Evolutionary conservation across 2,113 vertebrate genomes (phyloP), one percentile per base, ranked within the genome.

Genomic region (Crotalus horridus): DNA sequence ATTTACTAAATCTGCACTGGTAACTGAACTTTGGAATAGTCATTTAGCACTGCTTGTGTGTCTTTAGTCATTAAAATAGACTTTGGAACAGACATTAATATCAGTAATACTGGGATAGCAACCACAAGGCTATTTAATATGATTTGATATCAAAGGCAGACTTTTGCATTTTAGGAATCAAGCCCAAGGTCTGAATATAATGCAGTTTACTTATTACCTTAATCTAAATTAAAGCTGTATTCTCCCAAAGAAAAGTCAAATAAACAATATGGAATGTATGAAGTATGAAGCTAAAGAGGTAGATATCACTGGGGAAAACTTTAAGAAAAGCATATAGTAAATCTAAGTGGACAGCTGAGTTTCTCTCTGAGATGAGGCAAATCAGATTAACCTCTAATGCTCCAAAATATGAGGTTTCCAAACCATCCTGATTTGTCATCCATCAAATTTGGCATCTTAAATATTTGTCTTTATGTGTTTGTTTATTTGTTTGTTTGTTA

Each of bases 381-480:
- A 93, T 94, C 91, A 95, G 89, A 96, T 96, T 95, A 87, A 96
- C 95, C 94, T 95, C 85, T 92, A 53, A 89, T 93, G 92, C 94
- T 64, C 58, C 92, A 17, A 91, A 96, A 95, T 95, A 96, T 90
- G 54, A 90, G 85, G 48, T 91, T 95, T 95, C 92, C 96, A 94
- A 96, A 85, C 89, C 89, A 93, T 46, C n/a, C 55, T 97, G 94
- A 96, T 95, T 96, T 96, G 74, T 93, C 85, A 96, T 96, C 93
- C 87, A 94, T 96, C 96, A 95, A 93, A 89, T 88, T 93, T 64
- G 21, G 88, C 94, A 95, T 85, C 90, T 61, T 94, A 86, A 91
- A 55, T 95, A 92, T 97, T 96, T 61, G 24, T 61, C 59, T 61
- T 61, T 61, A 12, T 12, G 9, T 61, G 26, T 61, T 3, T 61